Conservation (phyloP, 2,888 invertebrate species). For the Perizoma flavofasciatum region DNA sequence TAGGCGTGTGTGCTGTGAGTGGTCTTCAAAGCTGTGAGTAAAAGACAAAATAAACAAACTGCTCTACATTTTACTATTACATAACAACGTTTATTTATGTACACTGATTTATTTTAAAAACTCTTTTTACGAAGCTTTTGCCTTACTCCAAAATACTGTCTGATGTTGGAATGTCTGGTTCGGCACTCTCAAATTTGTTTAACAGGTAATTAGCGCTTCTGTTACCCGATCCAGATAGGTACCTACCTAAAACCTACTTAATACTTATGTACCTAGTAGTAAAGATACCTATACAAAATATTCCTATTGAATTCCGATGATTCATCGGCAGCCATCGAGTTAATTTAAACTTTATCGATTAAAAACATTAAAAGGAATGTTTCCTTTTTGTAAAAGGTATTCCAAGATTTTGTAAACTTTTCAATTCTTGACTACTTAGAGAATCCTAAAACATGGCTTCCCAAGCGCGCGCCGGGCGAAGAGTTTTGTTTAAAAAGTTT, state of each 20-base stretch:
- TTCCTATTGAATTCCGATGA: neutral
- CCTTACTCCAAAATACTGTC: too few species aligned
- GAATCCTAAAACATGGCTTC: too few species aligned
- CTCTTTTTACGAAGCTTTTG: neutral
- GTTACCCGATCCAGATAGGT: too few species aligned
- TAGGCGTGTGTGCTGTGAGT: neutral
- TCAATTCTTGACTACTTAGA: too few species aligned
- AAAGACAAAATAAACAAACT: constrained; percentile 7
- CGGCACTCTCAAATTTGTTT: too few species aligned
- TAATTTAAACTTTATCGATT: constrained; percentile 15
- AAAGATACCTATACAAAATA: neutral
- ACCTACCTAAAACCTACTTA: too few species aligned
- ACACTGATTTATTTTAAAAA: neutral
- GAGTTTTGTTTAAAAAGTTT: too few species aligned
- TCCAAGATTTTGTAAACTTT: neutral
- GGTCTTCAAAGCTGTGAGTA: constrained; percentile 4
- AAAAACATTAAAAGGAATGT: neutral
- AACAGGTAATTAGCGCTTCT: too few species aligned
- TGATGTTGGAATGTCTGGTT: too few species aligned
- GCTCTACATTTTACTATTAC: constrained; percentile 1
- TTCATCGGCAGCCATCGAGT: constrained; percentile 3
- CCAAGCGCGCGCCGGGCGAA: too few species aligned
- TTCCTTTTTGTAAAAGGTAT: neutral
- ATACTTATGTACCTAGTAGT: too few species aligned
- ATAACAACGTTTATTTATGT: constrained; percentile 1